These are phyloP conservation scores for Paramisgurnus dabryanus DNA, from an alignment of 2,113 vertebrate species.

Conservation along the genomic window DNA sequence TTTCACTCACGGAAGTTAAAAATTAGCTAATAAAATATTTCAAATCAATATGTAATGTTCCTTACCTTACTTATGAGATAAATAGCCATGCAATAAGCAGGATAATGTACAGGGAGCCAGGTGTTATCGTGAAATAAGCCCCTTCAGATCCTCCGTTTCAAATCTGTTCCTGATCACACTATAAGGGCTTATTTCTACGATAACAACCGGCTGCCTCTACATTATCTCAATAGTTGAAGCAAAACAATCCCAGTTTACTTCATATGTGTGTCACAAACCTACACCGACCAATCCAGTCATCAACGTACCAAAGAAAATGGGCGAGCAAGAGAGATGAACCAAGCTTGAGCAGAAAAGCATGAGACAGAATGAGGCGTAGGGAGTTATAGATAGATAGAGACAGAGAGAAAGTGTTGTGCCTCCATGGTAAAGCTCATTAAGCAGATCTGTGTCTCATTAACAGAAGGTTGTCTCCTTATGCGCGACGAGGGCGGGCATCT, in stretches of 20 bases:
- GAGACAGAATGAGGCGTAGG: slow-evolving; percentile 14
- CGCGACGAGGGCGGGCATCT: slow-evolving; percentile 38
- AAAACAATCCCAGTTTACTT: background rate
- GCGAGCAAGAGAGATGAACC: background rate
- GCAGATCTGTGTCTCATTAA: slow-evolving; percentile 52
- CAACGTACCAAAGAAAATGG: background rate
- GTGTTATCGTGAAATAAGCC: too few species aligned
- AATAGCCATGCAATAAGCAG: too few species aligned
- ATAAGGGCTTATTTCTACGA: too few species aligned
- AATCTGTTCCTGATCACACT: too few species aligned
- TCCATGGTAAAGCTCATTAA: slow-evolving; percentile 47
- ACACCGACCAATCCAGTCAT: background rate
- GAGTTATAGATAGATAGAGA: background rate
- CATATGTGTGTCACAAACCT: background rate
- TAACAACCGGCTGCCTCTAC: too few species aligned
- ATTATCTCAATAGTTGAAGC: background rate
- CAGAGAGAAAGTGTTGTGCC: background rate
- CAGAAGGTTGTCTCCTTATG: slow-evolving; percentile 39
- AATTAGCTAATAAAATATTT: too few species aligned
- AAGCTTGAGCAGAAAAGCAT: background rate
- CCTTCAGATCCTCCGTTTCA: too few species aligned
- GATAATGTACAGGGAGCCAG: too few species aligned
- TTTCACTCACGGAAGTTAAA: too few species aligned
- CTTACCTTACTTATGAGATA: too few species aligned
- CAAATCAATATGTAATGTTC: too few species aligned